Conservation (phyloP, 2,888 invertebrate genomes). For the Lumbricus terrestris region DNA sequence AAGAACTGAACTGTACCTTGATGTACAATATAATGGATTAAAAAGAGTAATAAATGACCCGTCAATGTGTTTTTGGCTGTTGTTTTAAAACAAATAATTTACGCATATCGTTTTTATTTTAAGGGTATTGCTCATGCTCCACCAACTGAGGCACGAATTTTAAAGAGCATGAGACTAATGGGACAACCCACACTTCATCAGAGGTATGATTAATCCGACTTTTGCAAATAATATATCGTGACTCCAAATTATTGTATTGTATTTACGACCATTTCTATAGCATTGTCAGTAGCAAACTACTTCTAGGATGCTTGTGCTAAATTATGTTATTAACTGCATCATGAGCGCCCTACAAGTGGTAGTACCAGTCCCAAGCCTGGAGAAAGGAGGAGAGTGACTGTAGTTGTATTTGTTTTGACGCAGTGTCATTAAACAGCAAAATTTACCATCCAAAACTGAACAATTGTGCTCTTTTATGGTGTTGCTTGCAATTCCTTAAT, state of each 20-base stretch:
- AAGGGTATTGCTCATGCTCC: constrained; percentile 46
- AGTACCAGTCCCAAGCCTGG: too few relatives aligned
- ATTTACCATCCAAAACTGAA: neutral
- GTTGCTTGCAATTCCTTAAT: neutral
- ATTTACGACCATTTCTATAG: too few relatives aligned
- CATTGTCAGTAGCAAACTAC: too few relatives aligned
- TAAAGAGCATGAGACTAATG: constrained; percentile 47
- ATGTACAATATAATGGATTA: neutral
- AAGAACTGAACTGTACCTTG: neutral
- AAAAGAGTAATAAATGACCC: neutral
- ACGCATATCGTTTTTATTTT: neutral
- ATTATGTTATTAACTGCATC: too few relatives aligned
- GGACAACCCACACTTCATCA: constrained; percentile 31
- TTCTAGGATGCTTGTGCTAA: too few relatives aligned
- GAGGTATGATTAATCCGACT: neutral
- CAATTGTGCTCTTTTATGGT: neutral
- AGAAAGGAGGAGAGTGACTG: too few relatives aligned
- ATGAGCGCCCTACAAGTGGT: too few relatives aligned
- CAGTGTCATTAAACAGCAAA: too few relatives aligned
- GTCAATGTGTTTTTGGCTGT: neutral
- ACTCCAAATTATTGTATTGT: neutral
- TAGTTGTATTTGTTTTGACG: too few relatives aligned
- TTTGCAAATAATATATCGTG: neutral
- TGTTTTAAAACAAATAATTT: neutral
- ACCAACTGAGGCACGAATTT: constrained; percentile 43